phyloP scores from a whole-genome alignment of 2,888 invertebrate genomes.

The Mesorhabditis belari region DNA sequence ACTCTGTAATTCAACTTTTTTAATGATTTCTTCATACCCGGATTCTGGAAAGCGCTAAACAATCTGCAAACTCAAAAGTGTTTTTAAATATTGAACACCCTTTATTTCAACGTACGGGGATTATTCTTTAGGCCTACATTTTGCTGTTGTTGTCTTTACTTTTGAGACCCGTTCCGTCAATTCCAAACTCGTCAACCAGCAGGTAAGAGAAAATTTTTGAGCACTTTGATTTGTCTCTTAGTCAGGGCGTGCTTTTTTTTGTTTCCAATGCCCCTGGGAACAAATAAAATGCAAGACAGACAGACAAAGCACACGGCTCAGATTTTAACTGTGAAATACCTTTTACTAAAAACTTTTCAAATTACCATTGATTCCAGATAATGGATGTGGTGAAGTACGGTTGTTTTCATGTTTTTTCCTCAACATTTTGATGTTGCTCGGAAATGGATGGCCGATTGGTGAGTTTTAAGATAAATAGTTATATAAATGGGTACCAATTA shows the following conservation, averaged over 20 bases:
- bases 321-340: neutral
- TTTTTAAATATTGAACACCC: neutral
- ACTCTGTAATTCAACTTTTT: too few relatives aligned
- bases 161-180: neutral
- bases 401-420: conserved; percentile 20
- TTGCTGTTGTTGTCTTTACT: too few relatives aligned
- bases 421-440: conserved; percentile 23
- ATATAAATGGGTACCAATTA: conserved; percentile 24
- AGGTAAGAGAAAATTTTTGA: neutral
- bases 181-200: conserved; percentile 18
- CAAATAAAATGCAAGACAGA: neutral
- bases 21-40: too few relatives aligned
- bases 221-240: conserved; percentile 9
- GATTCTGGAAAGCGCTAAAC: neutral
- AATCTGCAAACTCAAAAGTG: neutral
- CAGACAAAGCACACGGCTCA: too few relatives aligned
- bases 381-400: conserved; percentile 24
- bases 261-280: neutral
- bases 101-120: too few relatives aligned
- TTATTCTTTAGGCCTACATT: too few relatives aligned
- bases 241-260: conserved; percentile 12
- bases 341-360: neutral
- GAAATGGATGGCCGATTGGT: conserved; percentile 38
- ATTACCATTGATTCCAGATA: conserved; percentile 9
- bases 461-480: conserved; percentile 21